phyloP scores from a whole-genome alignment of 1,140 invertebrate species.

The Lepidurus arcticus region DNA sequence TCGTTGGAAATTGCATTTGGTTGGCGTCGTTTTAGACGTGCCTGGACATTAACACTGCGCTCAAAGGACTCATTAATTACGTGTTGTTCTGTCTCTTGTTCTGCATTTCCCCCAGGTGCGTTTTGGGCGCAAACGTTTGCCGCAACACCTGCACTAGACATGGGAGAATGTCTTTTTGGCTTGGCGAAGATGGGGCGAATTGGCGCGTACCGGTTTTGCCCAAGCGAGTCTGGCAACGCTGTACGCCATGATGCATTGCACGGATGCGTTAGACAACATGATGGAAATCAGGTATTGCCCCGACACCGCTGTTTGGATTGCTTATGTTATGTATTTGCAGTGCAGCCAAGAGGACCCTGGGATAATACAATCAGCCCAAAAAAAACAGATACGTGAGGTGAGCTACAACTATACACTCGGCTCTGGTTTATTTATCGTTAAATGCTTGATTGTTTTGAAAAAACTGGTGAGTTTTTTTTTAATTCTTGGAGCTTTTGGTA shows the following conservation, averaged over 20 bases:
- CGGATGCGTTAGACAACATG: background rate
- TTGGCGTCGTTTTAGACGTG: no score
- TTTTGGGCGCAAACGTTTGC: background rate
- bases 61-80: background rate
- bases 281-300: background rate
- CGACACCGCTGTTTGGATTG: no score
- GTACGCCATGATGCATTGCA: background rate
- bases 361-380: background rate
- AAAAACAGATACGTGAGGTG: background rate
- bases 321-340: background rate
- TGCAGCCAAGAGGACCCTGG: background rate
- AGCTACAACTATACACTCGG: background rate
- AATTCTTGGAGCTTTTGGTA: background rate
- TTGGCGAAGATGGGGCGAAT: background rate
- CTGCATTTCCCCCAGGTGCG: background rate
- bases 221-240: background rate
- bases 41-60: no score
- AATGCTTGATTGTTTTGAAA: conserved; percentile 4
- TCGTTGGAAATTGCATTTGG: no score
- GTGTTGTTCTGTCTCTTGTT: background rate
- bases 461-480: background rate
- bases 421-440: background rate
- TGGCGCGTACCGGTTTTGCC: background rate
- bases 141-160: background rate
- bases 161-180: background rate